Evolutionary conservation across 2,113 vertebrate species (phyloP).

Genomic region (Neolamprologus caudopunctatus): DNA sequence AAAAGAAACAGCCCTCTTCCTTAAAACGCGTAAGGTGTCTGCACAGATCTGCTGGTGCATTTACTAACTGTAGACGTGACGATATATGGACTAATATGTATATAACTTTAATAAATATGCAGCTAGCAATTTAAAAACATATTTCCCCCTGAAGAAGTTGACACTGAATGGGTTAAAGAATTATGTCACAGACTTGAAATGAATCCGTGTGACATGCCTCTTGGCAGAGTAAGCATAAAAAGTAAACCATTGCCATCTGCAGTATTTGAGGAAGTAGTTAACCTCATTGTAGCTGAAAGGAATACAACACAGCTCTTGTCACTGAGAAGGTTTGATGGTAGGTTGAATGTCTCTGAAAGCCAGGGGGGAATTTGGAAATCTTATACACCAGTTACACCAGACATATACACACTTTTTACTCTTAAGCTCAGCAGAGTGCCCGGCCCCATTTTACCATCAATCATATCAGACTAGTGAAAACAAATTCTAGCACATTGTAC

Average conservation of each 20-base stretch:
- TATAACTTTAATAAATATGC: not conserved
- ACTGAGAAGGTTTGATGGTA: not conserved
- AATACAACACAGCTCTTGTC: not conserved
- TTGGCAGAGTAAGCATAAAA: slow-evolving; percentile 3
- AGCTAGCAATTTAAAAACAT: not conserved
- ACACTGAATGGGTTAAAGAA: not conserved
- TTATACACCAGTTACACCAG: not conserved
- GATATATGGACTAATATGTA: rapidly evolving
- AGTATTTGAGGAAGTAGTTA: not conserved
- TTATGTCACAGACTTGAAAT: not conserved
- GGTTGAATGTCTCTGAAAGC: not conserved
- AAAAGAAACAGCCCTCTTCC: not conserved
- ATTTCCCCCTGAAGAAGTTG: not conserved
- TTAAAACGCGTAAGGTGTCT: not conserved
- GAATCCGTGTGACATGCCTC: not conserved
- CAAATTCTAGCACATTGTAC: not conserved
- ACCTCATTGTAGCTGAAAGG: not conserved
- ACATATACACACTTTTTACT: not conserved
- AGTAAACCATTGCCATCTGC: not conserved
- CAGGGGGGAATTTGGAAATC: not conserved
- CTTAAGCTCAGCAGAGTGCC: not conserved
- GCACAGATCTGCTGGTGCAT: not conserved
- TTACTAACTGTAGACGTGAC: not conserved
- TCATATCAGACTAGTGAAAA: not conserved
- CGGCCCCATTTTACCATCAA: not conserved